A percentile compares a stretch with the other conserved stretches of the same genome.
phyloP scores from a whole-genome alignment of 2,113 vertebrate genomes.

The Nothocercus nigrocapillus region DNA sequence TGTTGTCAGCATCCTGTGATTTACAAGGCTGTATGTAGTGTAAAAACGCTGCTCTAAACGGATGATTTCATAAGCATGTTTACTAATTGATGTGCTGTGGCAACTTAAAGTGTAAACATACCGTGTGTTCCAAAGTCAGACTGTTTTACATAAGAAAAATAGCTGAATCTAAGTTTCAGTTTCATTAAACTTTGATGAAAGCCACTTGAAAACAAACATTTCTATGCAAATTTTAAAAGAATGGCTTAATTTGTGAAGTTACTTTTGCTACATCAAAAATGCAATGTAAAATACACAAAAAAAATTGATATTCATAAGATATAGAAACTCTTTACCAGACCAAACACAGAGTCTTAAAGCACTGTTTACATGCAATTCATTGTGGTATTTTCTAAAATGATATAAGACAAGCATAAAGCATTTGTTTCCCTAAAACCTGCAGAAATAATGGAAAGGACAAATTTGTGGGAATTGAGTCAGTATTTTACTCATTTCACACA shows the following conservation, averaged over 20 bases:
- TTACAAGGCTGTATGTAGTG: constrained; percentile 60
- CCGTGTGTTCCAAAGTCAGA: constrained; percentile 1
- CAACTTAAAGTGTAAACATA: constrained; percentile 68
- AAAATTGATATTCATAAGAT: neutral
- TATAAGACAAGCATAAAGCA: neutral
- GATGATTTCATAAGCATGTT: constrained; percentile 70
- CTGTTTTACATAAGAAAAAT: constrained; percentile 9
- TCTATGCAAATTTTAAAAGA: constrained; percentile 62
- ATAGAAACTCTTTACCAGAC: neutral
- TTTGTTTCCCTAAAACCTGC: neutral
- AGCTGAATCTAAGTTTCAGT: constrained; percentile 28
- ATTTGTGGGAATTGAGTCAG: constrained; percentile 25
- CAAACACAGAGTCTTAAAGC: neutral
- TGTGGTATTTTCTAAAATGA: constrained; percentile 20
- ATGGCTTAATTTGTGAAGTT: constrained; percentile 42
- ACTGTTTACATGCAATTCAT: neutral
- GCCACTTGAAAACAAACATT: constrained; percentile 64
- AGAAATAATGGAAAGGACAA: constrained; percentile 7
- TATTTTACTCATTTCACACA: neutral
- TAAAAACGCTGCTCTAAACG: constrained; percentile 73
- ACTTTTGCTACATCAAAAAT: constrained; percentile 40
- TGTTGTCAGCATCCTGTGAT: constrained; percentile 85
- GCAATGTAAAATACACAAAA: constrained; percentile 25
- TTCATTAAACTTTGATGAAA: constrained; percentile 65
- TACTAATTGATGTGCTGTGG: constrained; percentile 70